Conservation (phyloP, 2,888 invertebrate genomes). For the Horisme vitalbata region DNA sequence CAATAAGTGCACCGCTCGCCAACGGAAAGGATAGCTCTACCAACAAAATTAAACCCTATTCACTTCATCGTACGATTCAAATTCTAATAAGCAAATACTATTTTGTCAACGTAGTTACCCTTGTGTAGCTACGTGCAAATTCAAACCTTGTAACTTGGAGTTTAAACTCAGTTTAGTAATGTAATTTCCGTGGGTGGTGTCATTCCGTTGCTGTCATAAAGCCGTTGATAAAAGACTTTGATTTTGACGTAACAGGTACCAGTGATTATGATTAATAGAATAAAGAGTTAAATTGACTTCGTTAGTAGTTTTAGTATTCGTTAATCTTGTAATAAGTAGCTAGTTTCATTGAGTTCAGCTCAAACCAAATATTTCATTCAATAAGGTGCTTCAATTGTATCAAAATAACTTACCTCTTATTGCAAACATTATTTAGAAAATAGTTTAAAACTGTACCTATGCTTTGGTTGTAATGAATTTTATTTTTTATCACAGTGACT, state of each 20-base stretch:
- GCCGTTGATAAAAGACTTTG: conserved; percentile 13
- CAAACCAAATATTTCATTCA: too few species aligned
- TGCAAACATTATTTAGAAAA: too few species aligned
- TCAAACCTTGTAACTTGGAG: not conserved
- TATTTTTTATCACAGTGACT: too few species aligned
- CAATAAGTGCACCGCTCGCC: conserved; percentile 31
- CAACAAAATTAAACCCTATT: conserved; percentile 11
- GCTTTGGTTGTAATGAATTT: too few species aligned
- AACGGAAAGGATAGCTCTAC: conserved; percentile 18
- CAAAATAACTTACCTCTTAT: too few species aligned
- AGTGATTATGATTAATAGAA: conserved; percentile 15
- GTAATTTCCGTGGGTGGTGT: conserved; percentile 1
- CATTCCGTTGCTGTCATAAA: conserved; percentile 5
- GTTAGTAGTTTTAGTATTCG: not conserved
- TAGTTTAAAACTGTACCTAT: too few species aligned
- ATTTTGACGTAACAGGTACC: conserved; percentile 18
- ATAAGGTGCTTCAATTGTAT: too few species aligned
- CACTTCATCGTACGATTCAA: not conserved
- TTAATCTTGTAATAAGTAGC: too few species aligned
- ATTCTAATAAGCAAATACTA: not conserved
- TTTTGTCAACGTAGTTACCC: not conserved
- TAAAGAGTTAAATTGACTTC: too few species aligned
- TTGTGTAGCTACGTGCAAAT: conserved; percentile 6
- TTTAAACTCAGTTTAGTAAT: not conserved
- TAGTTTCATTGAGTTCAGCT: too few species aligned